Base-by-base conservation (phyloP, 1,140 invertebrate species). In the Helicoverpa armigera region DNA sequence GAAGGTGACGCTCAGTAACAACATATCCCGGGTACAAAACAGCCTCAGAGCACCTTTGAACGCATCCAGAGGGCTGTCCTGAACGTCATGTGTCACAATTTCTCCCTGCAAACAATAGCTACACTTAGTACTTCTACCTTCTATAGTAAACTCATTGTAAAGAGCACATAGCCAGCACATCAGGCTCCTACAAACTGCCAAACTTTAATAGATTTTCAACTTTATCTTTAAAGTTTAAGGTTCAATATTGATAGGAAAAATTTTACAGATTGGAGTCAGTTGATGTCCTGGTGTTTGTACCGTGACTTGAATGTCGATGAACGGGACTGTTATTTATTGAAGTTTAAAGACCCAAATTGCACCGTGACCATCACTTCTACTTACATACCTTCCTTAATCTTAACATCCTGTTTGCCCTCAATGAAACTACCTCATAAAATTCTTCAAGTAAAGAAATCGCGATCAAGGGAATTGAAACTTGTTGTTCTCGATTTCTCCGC, bases 1-100 rank as follows among this genome's bases (percentile, higher is more conserved):
- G 91, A 99, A 99, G 0, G 98, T 97, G 50, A 98, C 89, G 81
- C 97, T 97, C 2, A 99, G 95, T 0, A 99, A 90, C 14, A 98
- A 86, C 98, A 99, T 99, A 73, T 98, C 96, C 31, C 95, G 96
- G 0, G 98, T 98, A 48, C 96, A 92, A 83, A 99, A 97, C 3
- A 99, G 94, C 73, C 95, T 95, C 18, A 98, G 95, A 0, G 98
- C 97, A 60, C 97, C 97, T 81, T 95, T 96, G 2, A 98, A 95
- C 0, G 98, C 98, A 80, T 97, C 95, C 93, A 96, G 18, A 86
- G 97, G 90, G 90, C 96, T 90, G 75, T 92, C 87, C 82, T 94
- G 53, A 13, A 79, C 95, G n/a, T 96, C 96, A 0, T 95, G 94
- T 14, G 95, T 95, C 1, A 95, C 93, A 9, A 96, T 95, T 75